Percentiles rank a stretch among this genome's conserved stretches.
These are phyloP conservation scores for Perccottus glenii DNA, from an alignment of 2,113 vertebrate species.

Conservation along the genomic window DNA sequence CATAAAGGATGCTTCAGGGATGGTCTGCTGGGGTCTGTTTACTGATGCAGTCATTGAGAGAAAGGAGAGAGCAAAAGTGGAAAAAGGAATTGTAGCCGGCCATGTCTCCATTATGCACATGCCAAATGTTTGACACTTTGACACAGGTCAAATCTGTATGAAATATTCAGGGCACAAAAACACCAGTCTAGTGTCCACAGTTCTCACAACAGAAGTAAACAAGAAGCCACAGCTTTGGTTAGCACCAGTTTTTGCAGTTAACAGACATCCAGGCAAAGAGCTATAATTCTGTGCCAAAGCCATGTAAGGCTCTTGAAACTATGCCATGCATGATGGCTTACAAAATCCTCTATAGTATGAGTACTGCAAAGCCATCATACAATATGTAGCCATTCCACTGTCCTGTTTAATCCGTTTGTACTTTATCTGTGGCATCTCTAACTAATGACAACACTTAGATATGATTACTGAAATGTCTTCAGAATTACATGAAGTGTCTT, in stretches of 20 bases:
- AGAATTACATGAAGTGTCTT: constrained; percentile 17
- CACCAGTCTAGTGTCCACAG: constrained; percentile 31
- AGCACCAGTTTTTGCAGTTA: constrained; percentile 37
- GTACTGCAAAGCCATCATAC: constrained; percentile 19
- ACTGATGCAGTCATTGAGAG: constrained; percentile 70
- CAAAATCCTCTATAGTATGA: constrained; percentile 43
- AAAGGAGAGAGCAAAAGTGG: constrained; percentile 22
- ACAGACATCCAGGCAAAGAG: constrained; percentile 43
- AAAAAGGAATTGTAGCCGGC: constrained; percentile 50
- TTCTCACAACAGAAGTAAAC: constrained; percentile 35
- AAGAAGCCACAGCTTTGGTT: constrained; percentile 32
- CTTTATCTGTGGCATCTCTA: constrained; percentile 10
- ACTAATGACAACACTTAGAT: constrained; percentile 4
- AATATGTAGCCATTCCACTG: constrained; percentile 18
- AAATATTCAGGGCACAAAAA: constrained; percentile 45
- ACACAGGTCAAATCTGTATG: constrained; percentile 60
- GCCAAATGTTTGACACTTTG: constrained; percentile 35
- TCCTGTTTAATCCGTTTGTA: constrained; percentile 3
- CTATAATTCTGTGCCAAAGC: constrained; percentile 45
- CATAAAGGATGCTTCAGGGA: constrained; percentile 60
- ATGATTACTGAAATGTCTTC: constrained; percentile 25
- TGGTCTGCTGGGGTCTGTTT: constrained; percentile 71
- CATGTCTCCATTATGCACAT: constrained; percentile 66
- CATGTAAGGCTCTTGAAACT: constrained; percentile 62
- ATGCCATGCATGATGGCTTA: constrained; percentile 45